Conservation (phyloP, 2,888 invertebrate genomes). For the Notodonta dromedarius region DNA sequence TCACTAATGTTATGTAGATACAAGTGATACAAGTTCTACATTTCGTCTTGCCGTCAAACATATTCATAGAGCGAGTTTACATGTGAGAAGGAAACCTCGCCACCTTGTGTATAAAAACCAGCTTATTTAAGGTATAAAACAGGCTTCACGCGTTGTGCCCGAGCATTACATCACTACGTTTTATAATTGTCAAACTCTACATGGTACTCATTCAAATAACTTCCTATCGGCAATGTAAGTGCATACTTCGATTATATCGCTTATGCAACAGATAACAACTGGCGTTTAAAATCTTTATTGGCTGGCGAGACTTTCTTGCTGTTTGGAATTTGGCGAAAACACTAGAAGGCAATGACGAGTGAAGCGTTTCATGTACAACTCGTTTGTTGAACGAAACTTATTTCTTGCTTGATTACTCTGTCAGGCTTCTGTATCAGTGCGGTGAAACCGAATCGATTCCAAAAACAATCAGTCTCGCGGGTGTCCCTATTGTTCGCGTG, state of each 20-base stretch:
- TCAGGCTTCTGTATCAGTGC: conserved; percentile 45
- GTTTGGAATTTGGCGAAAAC: conserved; percentile 43
- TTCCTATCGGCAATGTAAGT: conserved; percentile 22
- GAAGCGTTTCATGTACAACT: conserved; percentile 37
- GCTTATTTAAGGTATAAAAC: conserved; percentile 41
- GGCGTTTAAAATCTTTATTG: conserved; percentile 35
- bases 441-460: conserved; percentile 73
- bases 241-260: conserved; percentile 46
- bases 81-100: conserved; percentile 19
- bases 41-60: conserved; percentile 23
- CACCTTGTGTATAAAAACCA: conserved; percentile 29
- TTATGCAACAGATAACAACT: conserved; percentile 48
- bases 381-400: conserved; percentile 47
- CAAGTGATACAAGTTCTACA: conserved; percentile 13
- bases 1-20: conserved; percentile 19
- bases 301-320: conserved; percentile 38
- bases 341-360: conserved; percentile 27
- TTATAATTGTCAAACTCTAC: conserved; percentile 33
- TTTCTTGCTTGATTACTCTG: conserved; percentile 55
- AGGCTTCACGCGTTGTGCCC: conserved; percentile 28
- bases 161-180: conserved; percentile 44
- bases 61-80: conserved; percentile 22
- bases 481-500: conserved; percentile 75
- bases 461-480: conserved; percentile 67
- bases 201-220: conserved; percentile 29